Percentiles rank a stretch among this genome's conserved stretches.
Conservation (phyloP, 2,113 vertebrate species). For the Nesospiza acunhae region DNA sequence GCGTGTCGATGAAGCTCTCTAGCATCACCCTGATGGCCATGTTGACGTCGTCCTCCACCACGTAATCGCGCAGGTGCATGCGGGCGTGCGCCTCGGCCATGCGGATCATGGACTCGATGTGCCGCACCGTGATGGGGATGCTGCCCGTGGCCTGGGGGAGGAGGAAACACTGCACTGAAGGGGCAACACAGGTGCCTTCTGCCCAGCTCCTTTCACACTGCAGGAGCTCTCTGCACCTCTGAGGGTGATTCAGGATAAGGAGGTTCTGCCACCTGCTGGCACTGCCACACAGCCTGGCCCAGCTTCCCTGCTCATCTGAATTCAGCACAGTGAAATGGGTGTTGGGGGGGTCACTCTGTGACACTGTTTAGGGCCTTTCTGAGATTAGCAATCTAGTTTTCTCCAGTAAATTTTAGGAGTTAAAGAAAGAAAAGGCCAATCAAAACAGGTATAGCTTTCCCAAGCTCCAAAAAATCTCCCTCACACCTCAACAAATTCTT, state of each 20-base stretch:
- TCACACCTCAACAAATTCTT: not conserved
- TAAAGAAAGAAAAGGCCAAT: not conserved
- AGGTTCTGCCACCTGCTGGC: slow-evolving; percentile 60
- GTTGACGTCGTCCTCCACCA: slow-evolving; percentile 95
- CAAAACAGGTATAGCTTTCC: not conserved
- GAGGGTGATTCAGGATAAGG: not conserved
- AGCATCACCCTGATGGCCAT: slow-evolving; percentile 99
- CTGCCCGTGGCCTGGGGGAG: slow-evolving; percentile 89
- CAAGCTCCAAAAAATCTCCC: not conserved
- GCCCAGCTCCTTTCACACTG: not conserved
- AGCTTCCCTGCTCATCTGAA: not conserved
- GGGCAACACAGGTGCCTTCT: not conserved
- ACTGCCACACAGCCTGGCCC: accelerated
- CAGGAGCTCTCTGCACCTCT: not conserved
- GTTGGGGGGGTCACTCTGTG: not conserved
- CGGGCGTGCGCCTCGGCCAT: slow-evolving; percentile 97
- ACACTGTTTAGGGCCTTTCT: not conserved
- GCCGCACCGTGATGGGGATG: slow-evolving; percentile 96
- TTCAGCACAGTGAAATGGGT: not conserved
- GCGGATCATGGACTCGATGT: slow-evolving; percentile 98
- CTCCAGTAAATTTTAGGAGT: not conserved
- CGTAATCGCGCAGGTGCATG: slow-evolving; percentile 94
- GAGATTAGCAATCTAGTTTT: not conserved
- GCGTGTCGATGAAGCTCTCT: slow-evolving; percentile 98
- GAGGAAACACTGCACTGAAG: not conserved